Percentiles rank a stretch among this genome's conserved stretches.
phyloP scores from a whole-genome alignment of 2,888 invertebrate species.

The Tipula confusa region DNA sequence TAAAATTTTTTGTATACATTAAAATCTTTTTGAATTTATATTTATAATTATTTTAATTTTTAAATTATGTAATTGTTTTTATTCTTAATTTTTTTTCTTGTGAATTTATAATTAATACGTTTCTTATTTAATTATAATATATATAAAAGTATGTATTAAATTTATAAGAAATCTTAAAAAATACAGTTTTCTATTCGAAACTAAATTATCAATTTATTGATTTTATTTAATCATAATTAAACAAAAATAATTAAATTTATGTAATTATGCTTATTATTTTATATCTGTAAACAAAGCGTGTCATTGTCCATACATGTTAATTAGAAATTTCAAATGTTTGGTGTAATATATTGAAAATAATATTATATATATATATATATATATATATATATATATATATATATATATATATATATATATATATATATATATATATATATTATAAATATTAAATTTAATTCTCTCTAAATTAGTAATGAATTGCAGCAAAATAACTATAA shows the following conservation, averaged over 20 bases:
- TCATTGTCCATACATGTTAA: conserved; percentile 29
- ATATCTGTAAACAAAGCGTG: conserved; percentile 27
- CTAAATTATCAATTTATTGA: background rate
- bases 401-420: background rate
- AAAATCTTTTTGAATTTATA: background rate
- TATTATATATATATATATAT: background rate
- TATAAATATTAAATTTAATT: background rate
- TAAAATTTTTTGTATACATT: background rate
- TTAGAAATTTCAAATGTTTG: conserved; percentile 30
- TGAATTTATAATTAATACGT: too few relatives aligned
- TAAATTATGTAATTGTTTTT: background rate
- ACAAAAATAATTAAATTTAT: background rate
- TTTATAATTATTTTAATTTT: background rate
- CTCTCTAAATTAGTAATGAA: background rate
- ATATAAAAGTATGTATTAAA: too few relatives aligned
- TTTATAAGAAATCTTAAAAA: too few relatives aligned
- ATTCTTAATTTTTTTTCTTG: background rate
- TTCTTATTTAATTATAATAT: too few relatives aligned
- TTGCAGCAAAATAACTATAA: background rate
- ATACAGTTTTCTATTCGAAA: background rate
- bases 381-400: background rate
- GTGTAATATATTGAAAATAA: background rate
- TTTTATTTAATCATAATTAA: background rate
- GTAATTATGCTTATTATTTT: conserved; percentile 28
- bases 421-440: background rate